phyloP scores from a whole-genome alignment of 2,113 vertebrate genomes.

The Potamarius usumacintae region DNA sequence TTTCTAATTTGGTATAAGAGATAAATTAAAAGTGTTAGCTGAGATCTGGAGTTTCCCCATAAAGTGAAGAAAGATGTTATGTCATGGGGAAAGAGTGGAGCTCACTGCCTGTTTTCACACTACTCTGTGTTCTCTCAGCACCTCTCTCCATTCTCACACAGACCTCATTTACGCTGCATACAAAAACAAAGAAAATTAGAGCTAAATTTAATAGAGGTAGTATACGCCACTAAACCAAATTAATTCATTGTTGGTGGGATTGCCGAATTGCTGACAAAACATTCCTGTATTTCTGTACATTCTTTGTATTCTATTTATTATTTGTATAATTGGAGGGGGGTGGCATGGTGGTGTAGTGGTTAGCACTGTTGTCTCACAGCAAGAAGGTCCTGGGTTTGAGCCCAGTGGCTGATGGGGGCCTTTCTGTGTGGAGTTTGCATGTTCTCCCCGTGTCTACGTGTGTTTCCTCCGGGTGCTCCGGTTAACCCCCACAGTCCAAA shows the following conservation, averaged over 20 bases:
- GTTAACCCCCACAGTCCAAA: too few relatives aligned
- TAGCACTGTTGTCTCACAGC: too few relatives aligned
- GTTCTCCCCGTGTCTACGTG: too few relatives aligned
- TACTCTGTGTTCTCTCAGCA: conserved; percentile 46
- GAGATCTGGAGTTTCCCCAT: conserved; percentile 20
- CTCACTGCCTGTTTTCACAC: conserved; percentile 41
- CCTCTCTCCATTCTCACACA: conserved; percentile 23
- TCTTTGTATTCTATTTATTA: background rate
- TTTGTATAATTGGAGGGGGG: background rate
- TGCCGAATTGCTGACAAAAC: conserved; percentile 5
- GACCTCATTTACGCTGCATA: conserved; percentile 48
- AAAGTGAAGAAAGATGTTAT: conserved; percentile 28
- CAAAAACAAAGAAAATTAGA: conserved; percentile 38
- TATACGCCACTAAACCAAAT: conserved; percentile 10
- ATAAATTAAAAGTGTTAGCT: conserved; percentile 7
- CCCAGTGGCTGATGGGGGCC: too few relatives aligned
- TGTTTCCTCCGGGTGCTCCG: too few relatives aligned
- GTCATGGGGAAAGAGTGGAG: conserved; percentile 23
- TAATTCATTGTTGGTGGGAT: background rate
- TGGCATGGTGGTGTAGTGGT: too few relatives aligned
- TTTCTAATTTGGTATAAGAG: background rate
- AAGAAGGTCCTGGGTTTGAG: too few relatives aligned
- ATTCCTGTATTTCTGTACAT: background rate
- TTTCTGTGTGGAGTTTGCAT: too few relatives aligned
- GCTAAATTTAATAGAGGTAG: conserved; percentile 33